Percentiles rank a stretch among this genome's conserved stretches.
phyloP scores from a whole-genome alignment of 37 sponge, comb jelly and placozoan species.

The Halisarca cf. caerulea region DNA sequence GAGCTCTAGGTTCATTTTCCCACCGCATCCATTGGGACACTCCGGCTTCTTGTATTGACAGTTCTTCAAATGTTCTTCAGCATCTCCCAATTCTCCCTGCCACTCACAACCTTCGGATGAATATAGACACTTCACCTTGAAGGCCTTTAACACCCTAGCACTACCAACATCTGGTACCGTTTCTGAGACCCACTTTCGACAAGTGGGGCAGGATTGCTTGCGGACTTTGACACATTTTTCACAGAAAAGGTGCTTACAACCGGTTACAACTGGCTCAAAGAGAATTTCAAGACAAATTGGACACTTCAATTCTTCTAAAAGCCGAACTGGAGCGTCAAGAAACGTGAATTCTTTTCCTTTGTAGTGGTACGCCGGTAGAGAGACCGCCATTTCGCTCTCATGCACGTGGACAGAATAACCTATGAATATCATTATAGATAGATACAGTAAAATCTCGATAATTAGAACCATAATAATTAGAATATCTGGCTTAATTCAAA shows the following conservation, averaged over 20 bases:
- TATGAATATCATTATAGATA: no score
- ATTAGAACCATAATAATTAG: no score
- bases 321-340: neutral
- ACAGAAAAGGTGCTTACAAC: conserved; percentile 24
- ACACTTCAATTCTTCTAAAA: neutral
- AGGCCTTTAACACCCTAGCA: neutral
- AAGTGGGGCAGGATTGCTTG: neutral
- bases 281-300: conserved; percentile 21
- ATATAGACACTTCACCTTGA: conserved; percentile 20
- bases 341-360: conserved; percentile 1
- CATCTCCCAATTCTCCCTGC: conserved; percentile 8
- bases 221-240: neutral
- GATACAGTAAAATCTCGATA: no score
- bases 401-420: no score
- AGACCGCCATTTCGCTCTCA: conserved; percentile 1
- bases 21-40: neutral
- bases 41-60: neutral
- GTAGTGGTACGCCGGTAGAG: conserved; percentile 2
- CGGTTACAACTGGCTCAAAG: neutral
- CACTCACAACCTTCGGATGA: conserved; percentile 2
- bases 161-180: neutral
- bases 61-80: neutral
- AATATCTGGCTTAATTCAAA: no score
- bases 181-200: neutral
- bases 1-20: neutral